Evolutionary conservation across 2,888 invertebrate genomes (phyloP), one percentile per base, ranked within the genome.

Genomic region (Drosophila acutilabella): DNA sequence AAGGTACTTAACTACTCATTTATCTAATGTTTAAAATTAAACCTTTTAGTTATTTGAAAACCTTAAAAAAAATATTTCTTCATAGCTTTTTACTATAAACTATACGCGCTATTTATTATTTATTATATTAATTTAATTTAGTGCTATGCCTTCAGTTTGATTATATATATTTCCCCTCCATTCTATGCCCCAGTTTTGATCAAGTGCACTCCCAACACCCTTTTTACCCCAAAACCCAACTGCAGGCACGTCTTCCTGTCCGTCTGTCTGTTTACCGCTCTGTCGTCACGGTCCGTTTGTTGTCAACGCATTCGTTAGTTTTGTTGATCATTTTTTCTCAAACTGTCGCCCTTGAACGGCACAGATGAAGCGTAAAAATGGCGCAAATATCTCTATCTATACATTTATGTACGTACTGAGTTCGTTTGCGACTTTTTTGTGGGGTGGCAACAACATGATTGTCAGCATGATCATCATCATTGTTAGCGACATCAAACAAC

Each of bases 311-410:
- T 44, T 42, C 20, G 54, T n/a, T 10, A 10, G 18, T 54, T 30
- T 42, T 18, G 42, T 18, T 16, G 30, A 30, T 48, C 16, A 13
- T 7, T 33, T 38, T 38, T 40, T 40, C 4, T 38, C n/a, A 13
- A n/a, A 5, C 66, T 65, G 66, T 10, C 56, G 71, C 69, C 74
- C 84, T 83, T 83, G 81, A 48, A 65, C 58, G 67, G 51, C 68
- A 44, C 85, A 73, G 82, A 85, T 88, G 76, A 85, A 82, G 85
- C 85, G 75, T 80, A 60, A 75, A 85, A 88, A 76, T 82, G 81
- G 74, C 75, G 67, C 68, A 71, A 2, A 33, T 13, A 50, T 36
- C 4, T 36, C 11, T 36, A 36, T 36, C 36, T 36, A 36, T 13
- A 36, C 1, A 33, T 33, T 13, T 13, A 36, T 36, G 36, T 13